Evolutionary conservation across 2,888 invertebrate species (phyloP).

Genomic region (Eilema depressum): DNA sequence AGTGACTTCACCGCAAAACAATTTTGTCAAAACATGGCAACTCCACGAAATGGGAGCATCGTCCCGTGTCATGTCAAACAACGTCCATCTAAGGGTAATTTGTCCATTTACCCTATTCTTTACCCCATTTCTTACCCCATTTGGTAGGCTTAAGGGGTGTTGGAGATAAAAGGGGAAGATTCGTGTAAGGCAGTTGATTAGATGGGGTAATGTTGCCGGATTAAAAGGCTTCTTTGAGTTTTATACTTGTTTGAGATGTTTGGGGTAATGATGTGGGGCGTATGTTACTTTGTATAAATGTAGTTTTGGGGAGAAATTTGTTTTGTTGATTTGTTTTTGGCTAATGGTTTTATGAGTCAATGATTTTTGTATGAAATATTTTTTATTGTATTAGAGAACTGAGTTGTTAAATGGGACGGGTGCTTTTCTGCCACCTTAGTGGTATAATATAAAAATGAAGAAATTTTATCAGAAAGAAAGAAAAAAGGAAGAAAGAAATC

Average conservation of each 20-base stretch:
- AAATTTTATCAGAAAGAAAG: too few species aligned
- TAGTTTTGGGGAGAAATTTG: slow-evolving; percentile 13
- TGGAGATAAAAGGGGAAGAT: slow-evolving; percentile 78
- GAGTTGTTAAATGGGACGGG: too few species aligned
- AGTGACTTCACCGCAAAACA: background rate
- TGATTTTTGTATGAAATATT: background rate
- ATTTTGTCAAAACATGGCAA: slow-evolving; percentile 17
- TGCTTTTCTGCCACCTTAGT: too few species aligned
- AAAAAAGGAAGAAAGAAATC: too few species aligned
- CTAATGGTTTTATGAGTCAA: background rate
- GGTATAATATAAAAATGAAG: too few species aligned
- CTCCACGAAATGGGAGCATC: slow-evolving; percentile 14
- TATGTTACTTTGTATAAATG: slow-evolving; percentile 7
- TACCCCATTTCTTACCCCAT: slow-evolving; percentile 52
- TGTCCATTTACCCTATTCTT: slow-evolving; percentile 39
- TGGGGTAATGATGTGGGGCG: slow-evolving; percentile 41
- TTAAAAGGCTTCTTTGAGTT: slow-evolving; percentile 58
- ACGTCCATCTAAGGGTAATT: slow-evolving; percentile 35
- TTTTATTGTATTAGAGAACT: background rate
- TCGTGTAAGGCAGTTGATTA: slow-evolving; percentile 76
- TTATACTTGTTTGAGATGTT: slow-evolving; percentile 45
- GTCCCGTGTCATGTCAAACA: slow-evolving; percentile 35
- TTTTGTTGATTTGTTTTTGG: slow-evolving; percentile 12
- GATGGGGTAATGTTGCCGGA: slow-evolving; percentile 73
- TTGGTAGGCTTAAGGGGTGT: slow-evolving; percentile 67